Conservation (phyloP, 1,140 invertebrate species). For the Centruroides vittatus region DNA sequence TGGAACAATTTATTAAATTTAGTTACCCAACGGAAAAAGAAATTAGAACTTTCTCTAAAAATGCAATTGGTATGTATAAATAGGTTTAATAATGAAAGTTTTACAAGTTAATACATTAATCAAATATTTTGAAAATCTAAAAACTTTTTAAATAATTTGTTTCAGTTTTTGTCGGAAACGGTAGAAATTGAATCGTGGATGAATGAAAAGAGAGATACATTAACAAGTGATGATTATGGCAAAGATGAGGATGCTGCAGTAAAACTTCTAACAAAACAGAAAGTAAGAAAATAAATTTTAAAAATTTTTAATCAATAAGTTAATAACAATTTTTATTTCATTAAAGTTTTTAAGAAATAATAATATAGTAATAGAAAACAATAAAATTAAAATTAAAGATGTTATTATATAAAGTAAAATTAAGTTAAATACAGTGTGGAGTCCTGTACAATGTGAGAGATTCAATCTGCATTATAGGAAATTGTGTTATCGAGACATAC, state of each 20-base stretch:
- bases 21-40: conserved; percentile 51
- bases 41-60: conserved; percentile 68
- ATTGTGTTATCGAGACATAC: too few relatives aligned
- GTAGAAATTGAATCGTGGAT: conserved; percentile 88
- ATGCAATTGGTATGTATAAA: conserved; percentile 50
- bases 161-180: conserved; percentile 46
- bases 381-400: too few relatives aligned
- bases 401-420: too few relatives aligned
- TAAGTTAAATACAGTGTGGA: too few relatives aligned
- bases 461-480: too few relatives aligned
- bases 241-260: conserved; percentile 75
- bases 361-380: too few relatives aligned
- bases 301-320: not conserved
- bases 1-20: conserved; percentile 45
- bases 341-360: too few relatives aligned
- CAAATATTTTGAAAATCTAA: not conserved
- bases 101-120: not conserved
- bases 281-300: conserved; percentile 37
- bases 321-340: too few relatives aligned
- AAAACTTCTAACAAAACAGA: conserved; percentile 81
- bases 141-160: conserved; percentile 37
- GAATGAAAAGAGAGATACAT: conserved; percentile 63
- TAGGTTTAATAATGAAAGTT: not conserved
- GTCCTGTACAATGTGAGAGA: too few relatives aligned
- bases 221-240: conserved; percentile 68